Percentiles rank a stretch among this genome's conserved stretches.
Conservation (phyloP, 2,113 vertebrate species). For the Urocynchramus pylzowi region DNA sequence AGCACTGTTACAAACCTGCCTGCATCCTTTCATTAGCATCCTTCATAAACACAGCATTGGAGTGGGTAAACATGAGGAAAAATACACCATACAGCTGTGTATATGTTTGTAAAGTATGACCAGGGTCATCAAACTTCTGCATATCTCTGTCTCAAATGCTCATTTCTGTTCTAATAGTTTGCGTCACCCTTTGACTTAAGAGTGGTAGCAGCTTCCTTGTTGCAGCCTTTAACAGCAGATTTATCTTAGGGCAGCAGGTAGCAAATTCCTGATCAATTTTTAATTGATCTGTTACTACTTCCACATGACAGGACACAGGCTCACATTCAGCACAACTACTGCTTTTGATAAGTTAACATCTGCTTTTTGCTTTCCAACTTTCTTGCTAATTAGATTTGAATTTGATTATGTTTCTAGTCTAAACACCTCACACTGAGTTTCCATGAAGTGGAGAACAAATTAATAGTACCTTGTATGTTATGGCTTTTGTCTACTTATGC, state of each 20-base stretch:
- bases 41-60: neutral
- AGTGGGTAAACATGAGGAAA: neutral
- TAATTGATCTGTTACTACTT: neutral
- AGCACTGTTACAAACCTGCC: neutral
- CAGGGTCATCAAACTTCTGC: neutral
- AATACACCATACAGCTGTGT: neutral
- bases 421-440: neutral
- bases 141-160: neutral
- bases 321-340: neutral
- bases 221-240: neutral
- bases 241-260: neutral
- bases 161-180: neutral
- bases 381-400: neutral
- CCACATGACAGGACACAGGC: neutral
- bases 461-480: neutral
- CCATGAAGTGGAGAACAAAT: neutral
- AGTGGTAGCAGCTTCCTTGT: neutral
- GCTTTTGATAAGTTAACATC: neutral
- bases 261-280: neutral
- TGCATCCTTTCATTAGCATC: neutral
- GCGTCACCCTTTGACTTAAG: neutral
- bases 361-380: neutral
- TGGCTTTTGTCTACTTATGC: neutral
- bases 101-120: fast-evolving
- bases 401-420: neutral